phyloP scores from a whole-genome alignment of 2,113 vertebrate genomes.

The Panthera uncia region DNA sequence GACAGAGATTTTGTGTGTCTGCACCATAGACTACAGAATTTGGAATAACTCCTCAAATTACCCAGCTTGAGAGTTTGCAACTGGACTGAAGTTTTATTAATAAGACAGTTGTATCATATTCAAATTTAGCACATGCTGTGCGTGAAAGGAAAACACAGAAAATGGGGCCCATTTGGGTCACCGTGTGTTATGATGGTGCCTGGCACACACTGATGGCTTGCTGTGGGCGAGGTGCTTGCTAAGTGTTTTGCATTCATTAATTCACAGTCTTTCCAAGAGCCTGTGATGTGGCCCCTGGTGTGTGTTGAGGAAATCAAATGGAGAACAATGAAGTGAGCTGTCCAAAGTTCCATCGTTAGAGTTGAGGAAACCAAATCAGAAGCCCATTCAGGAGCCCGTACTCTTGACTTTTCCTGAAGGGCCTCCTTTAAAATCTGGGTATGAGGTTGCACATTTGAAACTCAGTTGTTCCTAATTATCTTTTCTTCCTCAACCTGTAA shows the following conservation, averaged over 20 bases:
- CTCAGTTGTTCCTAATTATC: background rate
- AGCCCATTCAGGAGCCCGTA: background rate
- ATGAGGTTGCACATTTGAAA: background rate
- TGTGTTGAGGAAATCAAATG: background rate
- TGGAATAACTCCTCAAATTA: background rate
- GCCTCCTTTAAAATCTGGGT: background rate
- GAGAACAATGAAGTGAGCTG: background rate
- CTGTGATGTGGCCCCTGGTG: background rate
- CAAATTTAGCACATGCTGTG: background rate
- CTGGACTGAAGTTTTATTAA: background rate
- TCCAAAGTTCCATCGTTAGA: background rate
- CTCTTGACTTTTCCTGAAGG: background rate
- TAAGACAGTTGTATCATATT: background rate
- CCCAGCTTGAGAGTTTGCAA: background rate
- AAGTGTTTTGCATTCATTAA: too few species aligned
- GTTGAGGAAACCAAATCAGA: background rate
- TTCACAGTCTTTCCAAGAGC: background rate
- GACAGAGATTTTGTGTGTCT: accelerated
- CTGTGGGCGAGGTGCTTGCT: accelerated
- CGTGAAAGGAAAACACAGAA: background rate
- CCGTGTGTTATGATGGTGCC: background rate
- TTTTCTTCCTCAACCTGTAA: background rate
- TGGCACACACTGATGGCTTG: accelerated
- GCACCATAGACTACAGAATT: background rate
- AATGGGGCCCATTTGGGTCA: background rate